Conservation (phyloP, 2,797 vertebrate genomes). For the Mus minutoides region DNA sequence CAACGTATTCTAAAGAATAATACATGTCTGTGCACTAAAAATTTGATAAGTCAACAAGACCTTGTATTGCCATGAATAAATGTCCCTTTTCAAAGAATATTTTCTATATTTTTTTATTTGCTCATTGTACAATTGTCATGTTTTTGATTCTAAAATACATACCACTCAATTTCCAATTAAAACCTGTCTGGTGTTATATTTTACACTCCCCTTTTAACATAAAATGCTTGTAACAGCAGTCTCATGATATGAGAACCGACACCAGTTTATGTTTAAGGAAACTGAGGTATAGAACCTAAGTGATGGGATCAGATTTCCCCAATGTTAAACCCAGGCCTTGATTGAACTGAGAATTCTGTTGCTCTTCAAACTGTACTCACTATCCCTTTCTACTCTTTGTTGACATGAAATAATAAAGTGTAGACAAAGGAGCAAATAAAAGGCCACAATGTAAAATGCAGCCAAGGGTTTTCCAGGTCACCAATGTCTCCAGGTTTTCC, state of each 20-base stretch:
- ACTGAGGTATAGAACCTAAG: background rate
- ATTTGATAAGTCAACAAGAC: slow-evolving; percentile 19
- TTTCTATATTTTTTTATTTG: background rate
- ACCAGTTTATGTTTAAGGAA: background rate
- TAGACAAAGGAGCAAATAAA: slow-evolving; percentile 28
- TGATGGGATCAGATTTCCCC: background rate
- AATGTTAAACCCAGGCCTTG: background rate
- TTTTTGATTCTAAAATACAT: slow-evolving; percentile 18
- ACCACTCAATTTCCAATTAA: slow-evolving; percentile 48
- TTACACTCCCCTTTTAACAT: background rate
- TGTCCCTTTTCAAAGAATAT: background rate
- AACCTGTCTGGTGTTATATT: background rate
- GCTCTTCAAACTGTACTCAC: background rate
- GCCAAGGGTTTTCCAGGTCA: background rate
- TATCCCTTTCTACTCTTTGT: background rate
- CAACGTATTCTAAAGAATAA: slow-evolving; percentile 17
- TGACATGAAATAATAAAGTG: slow-evolving; percentile 40
- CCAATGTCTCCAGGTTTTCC: background rate
- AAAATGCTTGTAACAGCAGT: background rate
- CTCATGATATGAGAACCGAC: background rate
- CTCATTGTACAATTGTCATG: background rate
- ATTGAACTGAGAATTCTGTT: background rate
- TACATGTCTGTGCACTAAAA: slow-evolving; percentile 26
- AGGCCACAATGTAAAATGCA: background rate
- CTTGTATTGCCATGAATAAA: slow-evolving; percentile 19